Conservation (phyloP, 2,113 vertebrate genomes). For the Leucopsar rothschildi region DNA sequence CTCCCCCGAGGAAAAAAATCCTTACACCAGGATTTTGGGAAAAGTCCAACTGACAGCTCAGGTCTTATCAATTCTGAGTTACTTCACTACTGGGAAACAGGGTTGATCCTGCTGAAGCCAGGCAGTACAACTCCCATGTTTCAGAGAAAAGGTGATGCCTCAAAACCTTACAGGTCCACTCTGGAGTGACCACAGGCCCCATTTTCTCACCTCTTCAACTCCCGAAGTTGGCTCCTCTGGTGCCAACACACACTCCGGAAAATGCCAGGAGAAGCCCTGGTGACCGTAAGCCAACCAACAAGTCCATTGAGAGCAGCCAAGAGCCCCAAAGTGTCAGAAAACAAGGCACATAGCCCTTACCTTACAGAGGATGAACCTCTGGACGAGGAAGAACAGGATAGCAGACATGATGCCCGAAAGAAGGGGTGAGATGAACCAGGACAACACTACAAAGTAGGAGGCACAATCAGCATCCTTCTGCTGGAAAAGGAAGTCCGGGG, state of each 20-base stretch:
- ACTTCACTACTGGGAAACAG: neutral
- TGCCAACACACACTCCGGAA: neutral
- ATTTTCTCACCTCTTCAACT: neutral
- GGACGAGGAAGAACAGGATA: constrained; percentile 88
- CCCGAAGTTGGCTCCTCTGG: neutral
- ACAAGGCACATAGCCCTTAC: constrained; percentile 46
- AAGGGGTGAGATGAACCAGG: constrained; percentile 95
- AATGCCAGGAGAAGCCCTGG: neutral
- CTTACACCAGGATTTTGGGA: neutral
- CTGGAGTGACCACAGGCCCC: neutral
- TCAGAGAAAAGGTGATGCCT: neutral
- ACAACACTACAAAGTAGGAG: constrained; percentile 78
- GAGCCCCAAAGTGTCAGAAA: neutral
- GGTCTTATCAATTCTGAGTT: neutral
- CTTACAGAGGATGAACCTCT: constrained; percentile 87
- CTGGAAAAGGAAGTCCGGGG: neutral
- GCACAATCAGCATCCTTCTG: neutral
- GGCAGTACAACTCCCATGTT: neutral
- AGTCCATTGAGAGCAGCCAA: fast-evolving
- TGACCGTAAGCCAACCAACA: neutral
- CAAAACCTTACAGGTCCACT: neutral
- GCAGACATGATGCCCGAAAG: constrained; percentile 95
- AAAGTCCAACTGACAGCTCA: neutral
- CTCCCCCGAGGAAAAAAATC: neutral
- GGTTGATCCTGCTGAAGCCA: neutral